Conservation (phyloP, 1,140 invertebrate genomes). For the Zaprionus capensis region DNA sequence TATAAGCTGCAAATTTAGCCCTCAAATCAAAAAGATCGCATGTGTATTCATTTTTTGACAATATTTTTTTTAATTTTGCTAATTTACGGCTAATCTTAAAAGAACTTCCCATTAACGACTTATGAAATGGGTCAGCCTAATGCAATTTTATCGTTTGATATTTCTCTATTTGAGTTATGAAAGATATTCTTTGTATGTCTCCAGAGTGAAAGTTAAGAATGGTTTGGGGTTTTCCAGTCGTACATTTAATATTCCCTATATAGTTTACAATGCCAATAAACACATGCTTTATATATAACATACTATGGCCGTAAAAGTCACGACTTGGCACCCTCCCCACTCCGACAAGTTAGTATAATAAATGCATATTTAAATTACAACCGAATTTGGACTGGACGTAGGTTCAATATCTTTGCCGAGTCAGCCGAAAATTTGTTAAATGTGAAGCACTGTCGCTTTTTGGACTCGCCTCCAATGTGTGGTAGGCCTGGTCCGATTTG, state of each 20-base stretch:
- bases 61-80: too few species aligned
- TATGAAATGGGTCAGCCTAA: conserved; percentile 46
- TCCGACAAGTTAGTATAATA: conserved; percentile 27
- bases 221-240: not conserved
- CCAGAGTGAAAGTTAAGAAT: not conserved
- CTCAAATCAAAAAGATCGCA: too few species aligned
- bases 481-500: conserved; percentile 47
- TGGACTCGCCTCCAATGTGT: conserved; percentile 28
- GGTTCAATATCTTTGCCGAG: conserved; percentile 47
- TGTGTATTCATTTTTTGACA: too few species aligned
- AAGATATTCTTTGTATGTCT: not conserved
- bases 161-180: not conserved
- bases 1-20: too few species aligned
- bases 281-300: not conserved
- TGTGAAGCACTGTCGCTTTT: conserved; percentile 29
- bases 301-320: not conserved
- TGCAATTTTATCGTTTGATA: conserved; percentile 40
- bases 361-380: conserved; percentile 66
- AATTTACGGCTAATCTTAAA: too few species aligned
- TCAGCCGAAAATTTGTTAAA: conserved; percentile 46
- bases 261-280: not conserved
- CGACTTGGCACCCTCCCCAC: not conserved
- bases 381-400: conserved; percentile 54
- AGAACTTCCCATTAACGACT: not conserved
- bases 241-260: not conserved